Evolutionary conservation across 2,113 vertebrate genomes (phyloP).

Genomic region (Otocyon megalotis): DNA sequence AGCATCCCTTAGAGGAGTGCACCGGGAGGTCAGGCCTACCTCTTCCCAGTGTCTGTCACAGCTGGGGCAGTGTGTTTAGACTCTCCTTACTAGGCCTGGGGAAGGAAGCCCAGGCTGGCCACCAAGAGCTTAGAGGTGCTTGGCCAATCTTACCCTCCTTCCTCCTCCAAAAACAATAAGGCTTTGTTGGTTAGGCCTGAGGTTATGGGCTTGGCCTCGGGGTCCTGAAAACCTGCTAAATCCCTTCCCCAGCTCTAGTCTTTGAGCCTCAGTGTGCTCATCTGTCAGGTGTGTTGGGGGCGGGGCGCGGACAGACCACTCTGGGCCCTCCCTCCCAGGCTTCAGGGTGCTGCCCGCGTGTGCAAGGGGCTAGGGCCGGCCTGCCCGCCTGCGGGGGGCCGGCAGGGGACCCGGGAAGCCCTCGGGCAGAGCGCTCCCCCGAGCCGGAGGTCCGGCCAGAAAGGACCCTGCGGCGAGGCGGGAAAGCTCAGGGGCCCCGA

Average conservation of each 20-base stretch:
- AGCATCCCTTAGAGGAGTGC: background rate
- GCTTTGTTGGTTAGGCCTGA: constrained; percentile 32
- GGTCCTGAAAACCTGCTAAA: background rate
- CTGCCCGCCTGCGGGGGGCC: background rate
- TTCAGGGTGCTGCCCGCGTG: background rate
- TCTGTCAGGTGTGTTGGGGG: background rate
- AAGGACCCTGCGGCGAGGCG: background rate
- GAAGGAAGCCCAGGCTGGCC: background rate
- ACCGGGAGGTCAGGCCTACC: background rate
- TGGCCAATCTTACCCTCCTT: background rate
- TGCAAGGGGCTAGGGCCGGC: background rate
- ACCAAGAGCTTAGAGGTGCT: constrained; percentile 11
- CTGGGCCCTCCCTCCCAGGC: background rate
- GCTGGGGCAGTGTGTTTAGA: background rate
- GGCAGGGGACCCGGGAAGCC: background rate
- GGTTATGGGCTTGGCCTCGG: background rate
- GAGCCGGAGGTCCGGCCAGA: background rate
- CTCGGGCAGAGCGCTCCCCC: background rate
- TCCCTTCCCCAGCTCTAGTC: background rate
- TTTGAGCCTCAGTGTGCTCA: constrained; percentile 18
- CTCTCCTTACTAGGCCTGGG: background rate
- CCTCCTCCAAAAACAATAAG: background rate
- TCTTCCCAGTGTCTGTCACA: background rate
- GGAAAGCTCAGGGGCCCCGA: background rate
- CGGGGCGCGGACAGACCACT: background rate